phyloP scores from a whole-genome alignment of 2,888 invertebrate genomes.

The Volucella inflata region DNA sequence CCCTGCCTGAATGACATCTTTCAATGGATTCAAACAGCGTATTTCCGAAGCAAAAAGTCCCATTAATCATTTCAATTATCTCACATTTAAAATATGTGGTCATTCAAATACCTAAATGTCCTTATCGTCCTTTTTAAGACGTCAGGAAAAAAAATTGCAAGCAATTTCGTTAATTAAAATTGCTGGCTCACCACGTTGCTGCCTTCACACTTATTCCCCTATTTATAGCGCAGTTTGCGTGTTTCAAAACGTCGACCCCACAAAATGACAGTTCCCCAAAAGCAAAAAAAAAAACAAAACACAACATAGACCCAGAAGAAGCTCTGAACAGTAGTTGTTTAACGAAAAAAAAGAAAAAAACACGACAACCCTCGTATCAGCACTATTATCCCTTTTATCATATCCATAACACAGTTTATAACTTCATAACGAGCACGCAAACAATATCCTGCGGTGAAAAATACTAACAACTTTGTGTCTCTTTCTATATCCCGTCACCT shows the following conservation, averaged over 20 bases:
- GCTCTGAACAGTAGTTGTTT: too few species aligned
- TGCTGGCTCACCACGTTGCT: conserved; percentile 15
- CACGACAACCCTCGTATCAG: conserved; percentile 47
- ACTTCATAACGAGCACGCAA: conserved; percentile 66
- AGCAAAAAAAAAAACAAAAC: not conserved
- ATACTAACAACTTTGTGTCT: conserved; percentile 51
- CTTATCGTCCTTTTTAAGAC: not conserved
- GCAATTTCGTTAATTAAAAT: conserved; percentile 60
- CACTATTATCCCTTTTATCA: conserved; percentile 52
- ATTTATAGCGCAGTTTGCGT: conserved; percentile 16
- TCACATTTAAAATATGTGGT: not conserved
- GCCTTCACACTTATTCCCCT: not conserved
- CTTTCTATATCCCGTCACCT: conserved; percentile 60
- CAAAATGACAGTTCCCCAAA: not conserved
- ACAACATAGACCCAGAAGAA: too few species aligned
- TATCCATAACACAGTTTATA: conserved; percentile 61
- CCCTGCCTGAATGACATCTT: too few species aligned
- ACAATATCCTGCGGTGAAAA: conserved; percentile 59
- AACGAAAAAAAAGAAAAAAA: not conserved
- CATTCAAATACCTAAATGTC: not conserved
- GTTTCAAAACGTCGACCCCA: not conserved
- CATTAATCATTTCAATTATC: conserved; percentile 30
- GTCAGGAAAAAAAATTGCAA: not conserved
- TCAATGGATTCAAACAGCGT: not conserved
- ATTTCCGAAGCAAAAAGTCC: not conserved